Evolutionary conservation across 2,797 vertebrate species (phyloP).

Genomic region (Taenioides sp.): DNA sequence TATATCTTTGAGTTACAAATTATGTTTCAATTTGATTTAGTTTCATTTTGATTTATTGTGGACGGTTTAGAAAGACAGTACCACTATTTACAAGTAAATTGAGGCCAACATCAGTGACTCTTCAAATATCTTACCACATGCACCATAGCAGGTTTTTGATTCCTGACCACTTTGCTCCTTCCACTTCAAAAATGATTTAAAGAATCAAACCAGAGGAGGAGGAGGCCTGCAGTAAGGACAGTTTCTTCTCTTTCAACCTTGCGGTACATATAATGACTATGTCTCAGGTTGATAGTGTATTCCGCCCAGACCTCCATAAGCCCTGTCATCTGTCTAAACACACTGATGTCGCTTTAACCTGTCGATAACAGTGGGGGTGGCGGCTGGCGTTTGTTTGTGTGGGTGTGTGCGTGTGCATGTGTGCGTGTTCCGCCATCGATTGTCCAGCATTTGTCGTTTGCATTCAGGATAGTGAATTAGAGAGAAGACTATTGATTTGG

Average conservation of each 20-base stretch:
- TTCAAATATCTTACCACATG: not conserved
- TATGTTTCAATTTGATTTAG: not conserved
- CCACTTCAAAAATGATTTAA: not conserved
- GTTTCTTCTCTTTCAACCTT: slow-evolving; percentile 36
- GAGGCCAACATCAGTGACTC: not conserved
- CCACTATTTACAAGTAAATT: not conserved
- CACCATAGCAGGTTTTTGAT: not conserved
- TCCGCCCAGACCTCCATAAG: slow-evolving; percentile 68
- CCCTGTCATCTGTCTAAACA: slow-evolving; percentile 77
- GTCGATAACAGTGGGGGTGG: slow-evolving; percentile 71
- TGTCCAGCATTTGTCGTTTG: slow-evolving; percentile 75
- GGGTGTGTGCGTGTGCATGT: slow-evolving; percentile 20
- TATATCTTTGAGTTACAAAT: not conserved
- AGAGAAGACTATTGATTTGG: slow-evolving; percentile 77
- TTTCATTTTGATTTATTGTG: not conserved
- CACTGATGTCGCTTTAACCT: slow-evolving; percentile 76
- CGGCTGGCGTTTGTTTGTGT: slow-evolving; percentile 33
- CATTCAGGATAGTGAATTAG: slow-evolving; percentile 79
- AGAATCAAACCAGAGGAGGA: not conserved
- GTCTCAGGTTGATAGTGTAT: slow-evolving; percentile 64
- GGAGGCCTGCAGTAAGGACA: slow-evolving; percentile 27
- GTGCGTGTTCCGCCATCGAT: slow-evolving; percentile 60
- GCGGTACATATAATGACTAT: slow-evolving; percentile 39
- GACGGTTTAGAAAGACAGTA: not conserved
- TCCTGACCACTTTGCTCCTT: not conserved